Base-by-base conservation (phyloP, 35 echinoderm and acorn worm genomes). In the Chiridota heheva region DNA sequence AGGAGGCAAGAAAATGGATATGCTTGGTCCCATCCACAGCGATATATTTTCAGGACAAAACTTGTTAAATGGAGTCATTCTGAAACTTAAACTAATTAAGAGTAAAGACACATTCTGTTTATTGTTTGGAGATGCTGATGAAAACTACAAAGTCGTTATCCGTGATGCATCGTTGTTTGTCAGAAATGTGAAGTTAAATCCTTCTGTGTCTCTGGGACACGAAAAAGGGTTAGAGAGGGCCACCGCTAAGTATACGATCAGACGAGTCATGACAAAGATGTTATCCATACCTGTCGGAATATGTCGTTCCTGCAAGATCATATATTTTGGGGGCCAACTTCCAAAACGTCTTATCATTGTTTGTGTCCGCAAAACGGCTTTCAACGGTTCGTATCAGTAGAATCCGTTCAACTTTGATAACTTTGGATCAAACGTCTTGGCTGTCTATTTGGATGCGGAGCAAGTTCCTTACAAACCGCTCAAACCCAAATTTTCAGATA, bases 91-190 rank as follows among this genome's bases (percentile, higher is more conserved):
- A 60, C 76, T 88, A 37, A 64, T 78, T 56, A 42, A 77, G 24
- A 81, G 86, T 44, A 88, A 88, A 65, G 45, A 88, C 37, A 56
- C n/a, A n/a, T 88, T 88, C 49, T 81, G 86, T 67, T 67, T 88
- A 41, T 67, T 88, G 45, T 80, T 77, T 35, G 22, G 42, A 22
- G 48, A 46, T 3, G 75, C 42, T 49, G 42, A 40, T n/a, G 73
- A 63, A 27, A 49, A 81, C 10, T 88, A 70, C 86, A 88, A 72
- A 28, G 76, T 81, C 4, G 7, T 69, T 38, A 81, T 88, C 16
- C 55, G 47, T 27, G 70, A 81, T 3, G 86, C 86, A 6, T 80
- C 86, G 29, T 36, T 88, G 10, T 78, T 78, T 37, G 86, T 88
- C 32, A 80, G 74, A 77, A 39, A 63, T 8, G 61, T 78, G n/a